phyloP scores from a whole-genome alignment of 2,797 vertebrate genomes.

The Acanthopagrus latus region DNA sequence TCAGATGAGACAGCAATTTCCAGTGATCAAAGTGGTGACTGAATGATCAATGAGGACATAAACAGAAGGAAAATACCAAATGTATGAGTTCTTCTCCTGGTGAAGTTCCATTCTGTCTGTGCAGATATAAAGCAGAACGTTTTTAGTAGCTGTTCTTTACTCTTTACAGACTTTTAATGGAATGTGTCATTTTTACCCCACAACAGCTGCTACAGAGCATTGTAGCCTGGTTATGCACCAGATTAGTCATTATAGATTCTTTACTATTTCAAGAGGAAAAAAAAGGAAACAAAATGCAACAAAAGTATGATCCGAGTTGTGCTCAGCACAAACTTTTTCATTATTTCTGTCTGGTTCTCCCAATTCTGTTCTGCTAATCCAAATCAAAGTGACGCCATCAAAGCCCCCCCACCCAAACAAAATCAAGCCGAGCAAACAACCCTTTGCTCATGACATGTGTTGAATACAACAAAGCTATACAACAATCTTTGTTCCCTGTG shows the following conservation, averaged over 20 bases:
- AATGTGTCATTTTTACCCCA: neutral
- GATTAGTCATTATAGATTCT: conserved; percentile 40
- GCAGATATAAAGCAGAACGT: conserved; percentile 14
- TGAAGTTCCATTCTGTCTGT: conserved; percentile 7
- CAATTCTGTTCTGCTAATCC: conserved; percentile 58
- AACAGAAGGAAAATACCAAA: conserved; percentile 11
- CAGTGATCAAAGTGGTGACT: conserved; percentile 52
- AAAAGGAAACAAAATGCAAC: neutral
- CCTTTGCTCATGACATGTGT: conserved; percentile 32
- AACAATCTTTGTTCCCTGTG: conserved; percentile 51
- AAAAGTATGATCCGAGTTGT: conserved; percentile 18
- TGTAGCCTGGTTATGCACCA: conserved; percentile 36
- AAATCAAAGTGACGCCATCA: conserved; percentile 52
- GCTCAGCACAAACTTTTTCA: conserved; percentile 27
- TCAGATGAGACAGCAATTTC: conserved; percentile 34
- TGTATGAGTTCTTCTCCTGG: conserved; percentile 3
- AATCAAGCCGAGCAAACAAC: conserved; percentile 48
- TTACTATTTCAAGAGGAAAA: conserved; percentile 25
- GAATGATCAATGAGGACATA: conserved; percentile 27
- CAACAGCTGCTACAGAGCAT: conserved; percentile 35
- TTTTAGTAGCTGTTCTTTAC: conserved; percentile 1
- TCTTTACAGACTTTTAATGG: conserved; percentile 14
- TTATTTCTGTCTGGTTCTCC: conserved; percentile 29
- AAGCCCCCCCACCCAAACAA: conserved; percentile 37
- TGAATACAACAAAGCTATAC: conserved; percentile 55